phyloP scores from a whole-genome alignment of 2,888 invertebrate genomes.

The Parthenolecanium corni region DNA sequence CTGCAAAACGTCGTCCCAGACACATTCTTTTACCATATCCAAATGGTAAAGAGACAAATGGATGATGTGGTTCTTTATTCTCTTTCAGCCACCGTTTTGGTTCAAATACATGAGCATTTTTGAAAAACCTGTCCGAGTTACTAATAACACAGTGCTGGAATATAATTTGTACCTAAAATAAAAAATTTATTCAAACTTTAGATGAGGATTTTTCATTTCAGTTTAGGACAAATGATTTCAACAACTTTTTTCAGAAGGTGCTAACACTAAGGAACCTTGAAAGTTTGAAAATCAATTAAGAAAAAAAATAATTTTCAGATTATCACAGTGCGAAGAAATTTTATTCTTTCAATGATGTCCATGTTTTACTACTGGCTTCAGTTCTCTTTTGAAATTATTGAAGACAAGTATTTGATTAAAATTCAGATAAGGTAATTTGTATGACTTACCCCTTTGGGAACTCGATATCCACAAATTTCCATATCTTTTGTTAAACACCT shows the following conservation, averaged over 20 bases:
- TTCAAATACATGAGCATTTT: slow-evolving; percentile 35
- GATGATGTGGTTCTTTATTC: slow-evolving; percentile 43
- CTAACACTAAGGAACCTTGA: too few species aligned
- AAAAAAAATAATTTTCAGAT: too few species aligned
- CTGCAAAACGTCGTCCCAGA: slow-evolving; percentile 74
- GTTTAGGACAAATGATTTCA: too few species aligned
- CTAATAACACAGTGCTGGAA: slow-evolving; percentile 53
- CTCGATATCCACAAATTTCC: slow-evolving; percentile 65
- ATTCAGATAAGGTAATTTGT: background rate
- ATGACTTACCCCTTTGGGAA: slow-evolving; percentile 74
- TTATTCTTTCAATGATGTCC: too few species aligned
- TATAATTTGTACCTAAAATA: slow-evolving; percentile 55
- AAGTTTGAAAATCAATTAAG: too few species aligned
- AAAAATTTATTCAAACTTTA: background rate
- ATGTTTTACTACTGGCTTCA: too few species aligned
- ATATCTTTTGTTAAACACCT: slow-evolving; percentile 67
- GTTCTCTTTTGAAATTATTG: too few species aligned
- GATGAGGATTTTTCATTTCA: too few species aligned
- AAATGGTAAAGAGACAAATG: slow-evolving; percentile 62
- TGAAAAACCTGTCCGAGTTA: slow-evolving; percentile 36
- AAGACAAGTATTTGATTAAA: too few species aligned
- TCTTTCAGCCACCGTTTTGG: slow-evolving; percentile 38
- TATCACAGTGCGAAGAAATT: too few species aligned
- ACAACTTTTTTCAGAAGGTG: too few species aligned
- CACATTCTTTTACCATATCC: slow-evolving; percentile 77